Conservation (phyloP, 92 coral and sea anemone genomes). For the Ricordea florida region DNA sequence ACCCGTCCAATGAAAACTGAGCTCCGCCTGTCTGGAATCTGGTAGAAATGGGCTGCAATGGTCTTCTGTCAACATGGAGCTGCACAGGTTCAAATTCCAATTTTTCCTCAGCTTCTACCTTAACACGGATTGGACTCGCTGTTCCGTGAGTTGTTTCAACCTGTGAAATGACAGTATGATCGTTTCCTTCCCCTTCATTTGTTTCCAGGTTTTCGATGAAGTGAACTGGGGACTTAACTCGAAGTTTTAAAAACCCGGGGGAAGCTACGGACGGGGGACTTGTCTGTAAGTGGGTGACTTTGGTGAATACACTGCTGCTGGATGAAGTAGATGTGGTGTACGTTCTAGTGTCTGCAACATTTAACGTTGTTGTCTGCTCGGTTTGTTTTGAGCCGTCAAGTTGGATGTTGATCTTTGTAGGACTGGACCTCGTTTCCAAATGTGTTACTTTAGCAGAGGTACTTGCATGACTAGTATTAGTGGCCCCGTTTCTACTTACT, state of each 20-base stretch:
- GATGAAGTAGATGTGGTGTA: constrained; percentile 3
- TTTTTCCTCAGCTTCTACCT: constrained; percentile 36
- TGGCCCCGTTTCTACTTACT: constrained; percentile 14
- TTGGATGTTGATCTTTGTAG: neutral
- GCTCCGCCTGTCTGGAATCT: neutral
- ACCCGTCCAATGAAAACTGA: neutral
- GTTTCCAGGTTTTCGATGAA: constrained; percentile 1
- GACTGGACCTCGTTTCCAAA: constrained; percentile 20
- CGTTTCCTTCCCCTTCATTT: neutral
- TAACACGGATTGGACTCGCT: constrained; percentile 37
- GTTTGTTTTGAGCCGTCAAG: constrained; percentile 8
- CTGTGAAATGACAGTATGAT: constrained; percentile 42
- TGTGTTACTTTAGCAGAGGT: neutral
- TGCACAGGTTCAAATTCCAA: constrained; percentile 37
- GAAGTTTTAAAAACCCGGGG: neutral
- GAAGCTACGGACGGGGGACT: constrained; percentile 4
- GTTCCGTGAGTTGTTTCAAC: constrained; percentile 16
- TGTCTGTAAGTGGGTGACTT: constrained; percentile 39
- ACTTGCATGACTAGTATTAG: constrained; percentile 8
- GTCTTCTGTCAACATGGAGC: constrained; percentile 3
- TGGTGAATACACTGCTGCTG: constrained; percentile 23
- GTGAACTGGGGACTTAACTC: constrained; percentile 3
- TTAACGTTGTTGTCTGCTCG: constrained; percentile 26
- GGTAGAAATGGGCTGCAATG: constrained; percentile 20
- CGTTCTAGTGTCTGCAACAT: constrained; percentile 42